Evolutionary conservation across 2,888 invertebrate genomes (phyloP), one percentile per base, ranked within the genome.

Genomic region (Apotomis turbidana): DNA sequence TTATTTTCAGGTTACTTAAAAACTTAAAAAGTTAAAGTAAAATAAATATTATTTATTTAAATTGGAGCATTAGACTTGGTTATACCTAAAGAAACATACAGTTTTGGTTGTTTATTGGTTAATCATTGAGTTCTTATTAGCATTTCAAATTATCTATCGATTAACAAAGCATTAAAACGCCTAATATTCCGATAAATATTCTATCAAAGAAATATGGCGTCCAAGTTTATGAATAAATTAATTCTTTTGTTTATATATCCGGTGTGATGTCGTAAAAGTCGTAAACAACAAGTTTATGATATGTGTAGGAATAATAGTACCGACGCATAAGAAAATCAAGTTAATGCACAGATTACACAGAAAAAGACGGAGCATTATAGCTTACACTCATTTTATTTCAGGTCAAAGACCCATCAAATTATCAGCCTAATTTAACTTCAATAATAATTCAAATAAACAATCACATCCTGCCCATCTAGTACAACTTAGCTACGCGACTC

Each of bases 271-370:
- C 15, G 27, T 58, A n/a, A 58, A 58, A 58, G 6, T 38, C 58
- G 5, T 64, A 44, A 55, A 66, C 27, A 66, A 66, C 55, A 36
- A 27, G 55, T 66, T 66, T 66, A 66, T 66, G 66, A 64, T 44
- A 64, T 55, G 27, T 66, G 44, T 44, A 9, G 52, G 63, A 52
- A 41, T 54, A 9, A 66, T 55, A 46, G 54, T 49, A 15, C 2
- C 27, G 41, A n/a, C 15, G 12, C 10, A 44, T 41, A 64, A 13
- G 6, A 27, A 66, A 27, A 44, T 41, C 8, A 54, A 64, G 41
- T 54, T 41, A 4, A 5, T 8, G 3, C 5, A 36, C 46, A 57
- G 46, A 44, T 55, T 27, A 46, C 8, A 12, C 13, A 46, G 6
- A 36, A 12, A n/a, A 55, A 66, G 46, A 57, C 36, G 8, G 27